These are phyloP conservation scores for Scaptomyza montana DNA, from an alignment of 1,140 invertebrate genomes.

Conservation along the genomic window DNA sequence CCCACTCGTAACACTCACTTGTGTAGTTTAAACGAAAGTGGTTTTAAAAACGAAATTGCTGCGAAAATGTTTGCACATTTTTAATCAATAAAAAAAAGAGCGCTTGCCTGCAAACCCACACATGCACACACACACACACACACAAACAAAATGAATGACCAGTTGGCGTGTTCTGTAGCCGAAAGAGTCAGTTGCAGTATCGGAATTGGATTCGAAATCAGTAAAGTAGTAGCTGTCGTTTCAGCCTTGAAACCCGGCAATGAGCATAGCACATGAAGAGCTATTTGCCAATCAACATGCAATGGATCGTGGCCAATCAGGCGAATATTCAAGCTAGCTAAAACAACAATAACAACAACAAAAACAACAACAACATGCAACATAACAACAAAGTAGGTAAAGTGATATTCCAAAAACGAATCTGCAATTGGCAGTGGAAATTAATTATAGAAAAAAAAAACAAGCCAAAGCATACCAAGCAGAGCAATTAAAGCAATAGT, in stretches of 20 bases:
- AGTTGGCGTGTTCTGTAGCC: slow-evolving; percentile 57
- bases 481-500: neutral
- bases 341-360: slow-evolving; percentile 2
- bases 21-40: slow-evolving; percentile 72
- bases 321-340: slow-evolving; percentile 36
- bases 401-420: slow-evolving; percentile 18
- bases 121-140: neutral
- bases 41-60: slow-evolving; percentile 79
- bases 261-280: slow-evolving; percentile 37
- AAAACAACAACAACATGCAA: neutral
- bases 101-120: slow-evolving; percentile 8
- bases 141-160: slow-evolving; percentile 42
- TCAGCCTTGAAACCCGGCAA: slow-evolving; percentile 41
- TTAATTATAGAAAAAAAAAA: neutral
- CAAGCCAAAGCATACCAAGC: neutral
- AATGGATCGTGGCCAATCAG: slow-evolving; percentile 48
- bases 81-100: slow-evolving; percentile 73
- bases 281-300: slow-evolving; percentile 60
- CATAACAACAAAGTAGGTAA: neutral
- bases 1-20: slow-evolving; percentile 5
- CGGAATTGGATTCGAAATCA: slow-evolving; percentile 15
- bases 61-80: slow-evolving; percentile 80
- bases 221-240: slow-evolving; percentile 15
- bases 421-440: neutral
- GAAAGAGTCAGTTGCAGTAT: neutral